A percentile compares a stretch with the other conserved stretches of the same genome.
These are phyloP conservation scores for Glomeris maerens DNA, from an alignment of 1,140 invertebrate genomes.

Conservation along the genomic window DNA sequence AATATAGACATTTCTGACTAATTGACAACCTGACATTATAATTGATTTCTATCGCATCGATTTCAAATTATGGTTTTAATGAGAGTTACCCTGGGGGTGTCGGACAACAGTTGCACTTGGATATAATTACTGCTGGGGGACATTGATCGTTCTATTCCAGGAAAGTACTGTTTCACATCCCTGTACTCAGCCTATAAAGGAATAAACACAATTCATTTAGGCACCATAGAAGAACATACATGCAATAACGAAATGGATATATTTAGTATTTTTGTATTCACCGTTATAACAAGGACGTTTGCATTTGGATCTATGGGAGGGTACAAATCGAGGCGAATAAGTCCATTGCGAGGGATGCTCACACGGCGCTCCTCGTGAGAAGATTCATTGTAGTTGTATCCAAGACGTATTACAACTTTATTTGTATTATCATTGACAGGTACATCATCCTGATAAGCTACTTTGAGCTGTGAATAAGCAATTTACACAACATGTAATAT, in stretches of 20 bases:
- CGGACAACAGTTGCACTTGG: constrained; percentile 50
- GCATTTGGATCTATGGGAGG: constrained; percentile 34
- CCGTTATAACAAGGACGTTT: constrained; percentile 6
- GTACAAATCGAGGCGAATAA: constrained; percentile 52
- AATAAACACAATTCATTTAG: background rate
- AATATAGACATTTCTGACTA: background rate
- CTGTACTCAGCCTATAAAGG: constrained; percentile 45
- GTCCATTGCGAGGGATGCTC: constrained; percentile 47
- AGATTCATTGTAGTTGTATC: constrained; percentile 33
- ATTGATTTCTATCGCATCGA: background rate
- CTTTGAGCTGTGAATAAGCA: constrained; percentile 43
- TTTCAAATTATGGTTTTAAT: constrained; percentile 1
- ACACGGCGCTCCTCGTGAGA: constrained; percentile 28
- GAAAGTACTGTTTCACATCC: constrained; percentile 59
- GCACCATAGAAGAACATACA: background rate
- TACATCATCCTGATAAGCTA: constrained; percentile 56
- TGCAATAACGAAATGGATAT: background rate
- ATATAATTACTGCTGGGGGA: constrained; percentile 58
- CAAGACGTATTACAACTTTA: constrained; percentile 45
- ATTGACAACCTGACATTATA: constrained; percentile 1
- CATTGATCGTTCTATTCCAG: constrained; percentile 50
- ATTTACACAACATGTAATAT: constrained; percentile 29
- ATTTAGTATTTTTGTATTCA: background rate
- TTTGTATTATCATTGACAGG: constrained; percentile 47
- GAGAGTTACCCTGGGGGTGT: constrained; percentile 38